Conservation (phyloP, 2,113 vertebrate species). For the Neofelis nebulosa region DNA sequence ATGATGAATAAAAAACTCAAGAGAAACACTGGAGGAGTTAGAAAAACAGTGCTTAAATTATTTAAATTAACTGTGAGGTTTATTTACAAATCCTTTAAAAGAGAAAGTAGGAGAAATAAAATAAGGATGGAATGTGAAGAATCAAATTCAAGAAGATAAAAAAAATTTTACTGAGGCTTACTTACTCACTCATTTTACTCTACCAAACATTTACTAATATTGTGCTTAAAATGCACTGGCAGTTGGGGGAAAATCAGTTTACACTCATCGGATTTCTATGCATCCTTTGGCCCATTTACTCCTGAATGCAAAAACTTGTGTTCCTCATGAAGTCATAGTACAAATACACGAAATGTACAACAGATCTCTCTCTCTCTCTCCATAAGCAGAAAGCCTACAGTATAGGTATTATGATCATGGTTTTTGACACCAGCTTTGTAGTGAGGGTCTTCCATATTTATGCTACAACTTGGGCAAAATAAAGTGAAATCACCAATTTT, state of each 20-base stretch:
- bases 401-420: not conserved
- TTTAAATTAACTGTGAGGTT: conserved; percentile 16
- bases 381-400: not conserved
- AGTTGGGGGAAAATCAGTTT: not conserved
- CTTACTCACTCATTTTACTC: not conserved
- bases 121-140: not conserved
- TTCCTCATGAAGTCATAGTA: not conserved
- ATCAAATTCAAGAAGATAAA: conserved; percentile 21
- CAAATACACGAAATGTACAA: conserved; percentile 11
- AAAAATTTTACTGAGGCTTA: not conserved
- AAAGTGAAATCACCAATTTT: not conserved
- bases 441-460: not conserved
- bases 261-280: not conserved
- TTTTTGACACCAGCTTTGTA: not conserved
- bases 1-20: not conserved
- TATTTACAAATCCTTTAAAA: conserved; percentile 41
- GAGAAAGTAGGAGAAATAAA: not conserved
- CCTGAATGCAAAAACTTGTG: not conserved
- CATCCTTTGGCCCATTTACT: not conserved
- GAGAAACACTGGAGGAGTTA: not conserved
- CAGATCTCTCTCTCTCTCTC: not conserved
- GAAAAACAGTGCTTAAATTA: conserved; percentile 29
- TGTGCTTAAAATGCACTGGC: conserved; percentile 5
- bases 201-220: not conserved
- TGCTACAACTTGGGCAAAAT: not conserved